Conservation (phyloP, 35 echinoderm and acorn worm genomes). For the Diadema setosum region DNA sequence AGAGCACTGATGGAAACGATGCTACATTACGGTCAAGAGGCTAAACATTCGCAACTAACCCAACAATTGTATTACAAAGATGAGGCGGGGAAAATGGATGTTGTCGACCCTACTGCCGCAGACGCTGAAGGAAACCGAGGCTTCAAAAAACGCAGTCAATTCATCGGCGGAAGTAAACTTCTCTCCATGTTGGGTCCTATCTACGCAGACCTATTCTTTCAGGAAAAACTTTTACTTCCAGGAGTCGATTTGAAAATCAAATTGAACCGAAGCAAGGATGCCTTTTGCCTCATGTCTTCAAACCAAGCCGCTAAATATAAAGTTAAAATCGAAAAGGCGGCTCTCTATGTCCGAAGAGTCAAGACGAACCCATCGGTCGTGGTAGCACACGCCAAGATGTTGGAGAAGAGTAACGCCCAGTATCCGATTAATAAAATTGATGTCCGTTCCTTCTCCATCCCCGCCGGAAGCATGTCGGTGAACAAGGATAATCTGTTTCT, state of each 20-base stretch:
- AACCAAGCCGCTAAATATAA: neutral
- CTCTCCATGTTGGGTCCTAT: constrained; percentile 1
- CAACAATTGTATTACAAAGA: constrained; percentile 31
- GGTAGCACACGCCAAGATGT: neutral
- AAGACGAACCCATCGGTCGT: neutral
- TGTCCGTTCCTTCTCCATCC: neutral
- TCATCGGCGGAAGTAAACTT: neutral
- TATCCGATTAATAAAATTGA: neutral
- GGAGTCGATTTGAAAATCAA: neutral
- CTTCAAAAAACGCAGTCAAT: constrained; percentile 11
- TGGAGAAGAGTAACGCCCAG: neutral
- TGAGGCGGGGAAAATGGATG: constrained; percentile 32
- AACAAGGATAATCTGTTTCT: too few relatives aligned
- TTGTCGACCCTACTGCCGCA: neutral
- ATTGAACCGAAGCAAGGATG: neutral
- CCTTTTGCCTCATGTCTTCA: neutral
- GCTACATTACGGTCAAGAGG: constrained; percentile 29
- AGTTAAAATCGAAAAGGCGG: neutral
- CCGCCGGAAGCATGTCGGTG: too few relatives aligned
- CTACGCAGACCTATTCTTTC: constrained; percentile 46
- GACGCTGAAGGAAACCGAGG: constrained; percentile 1
- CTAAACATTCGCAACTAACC: constrained; percentile 55
- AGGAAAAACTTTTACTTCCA: neutral
- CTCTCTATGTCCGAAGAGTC: neutral
- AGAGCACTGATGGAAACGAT: constrained; percentile 53